Conservation (phyloP, 2,113 vertebrate genomes). For the Cettia cetti region DNA sequence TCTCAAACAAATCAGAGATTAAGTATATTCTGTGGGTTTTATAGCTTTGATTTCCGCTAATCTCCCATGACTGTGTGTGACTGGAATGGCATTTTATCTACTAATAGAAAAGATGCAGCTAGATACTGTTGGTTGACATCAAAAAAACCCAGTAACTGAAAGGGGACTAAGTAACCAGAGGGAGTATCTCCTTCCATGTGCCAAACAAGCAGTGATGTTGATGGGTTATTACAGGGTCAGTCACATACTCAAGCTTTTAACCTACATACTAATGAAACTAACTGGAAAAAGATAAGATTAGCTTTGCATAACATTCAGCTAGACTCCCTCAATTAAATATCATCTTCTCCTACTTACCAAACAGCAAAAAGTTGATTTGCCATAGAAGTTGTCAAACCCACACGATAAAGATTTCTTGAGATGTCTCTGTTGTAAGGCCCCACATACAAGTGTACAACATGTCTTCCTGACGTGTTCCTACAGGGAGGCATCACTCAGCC, state of each 20-base stretch:
- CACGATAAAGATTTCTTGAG: neutral
- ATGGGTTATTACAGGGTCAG: neutral
- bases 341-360: neutral
- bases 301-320: neutral
- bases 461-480: neutral
- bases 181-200: neutral
- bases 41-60: neutral
- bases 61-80: neutral
- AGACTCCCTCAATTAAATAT: neutral
- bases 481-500: neutral
- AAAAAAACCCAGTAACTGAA: neutral
- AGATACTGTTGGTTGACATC: neutral
- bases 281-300: neutral
- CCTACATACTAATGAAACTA: neutral
- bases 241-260: neutral
- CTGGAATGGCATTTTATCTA: neutral
- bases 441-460: rapidly evolving
- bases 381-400: neutral
- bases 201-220: neutral
- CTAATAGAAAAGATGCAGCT: neutral
- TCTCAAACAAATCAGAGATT: neutral
- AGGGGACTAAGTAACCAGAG: neutral
- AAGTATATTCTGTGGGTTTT: neutral
- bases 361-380: neutral
- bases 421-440: neutral